Percentiles rank a stretch among this genome's conserved stretches.
Evolutionary conservation across 2,888 invertebrate genomes (phyloP).

Genomic region (Ophion ellenae): DNA sequence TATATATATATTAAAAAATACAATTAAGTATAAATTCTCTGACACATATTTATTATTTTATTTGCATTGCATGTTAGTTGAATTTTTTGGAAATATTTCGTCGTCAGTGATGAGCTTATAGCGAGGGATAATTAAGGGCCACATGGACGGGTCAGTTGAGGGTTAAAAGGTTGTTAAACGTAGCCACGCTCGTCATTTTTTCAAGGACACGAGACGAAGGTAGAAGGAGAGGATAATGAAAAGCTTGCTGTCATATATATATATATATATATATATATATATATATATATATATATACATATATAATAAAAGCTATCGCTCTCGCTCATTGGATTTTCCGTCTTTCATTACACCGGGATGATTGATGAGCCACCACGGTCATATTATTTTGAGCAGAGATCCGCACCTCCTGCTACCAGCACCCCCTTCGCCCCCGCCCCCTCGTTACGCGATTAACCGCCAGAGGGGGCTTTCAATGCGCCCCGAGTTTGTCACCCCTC

Average conservation of each 20-base stretch:
- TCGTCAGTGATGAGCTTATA: neutral
- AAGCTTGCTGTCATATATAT: neutral
- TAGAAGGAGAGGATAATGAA: neutral
- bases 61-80: neutral
- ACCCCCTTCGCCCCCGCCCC: neutral
- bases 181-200: neutral
- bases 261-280: neutral
- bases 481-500: constrained; percentile 26
- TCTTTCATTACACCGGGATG: constrained; percentile 41
- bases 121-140: neutral
- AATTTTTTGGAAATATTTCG: neutral
- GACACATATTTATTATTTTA: neutral
- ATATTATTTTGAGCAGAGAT: constrained; percentile 42
- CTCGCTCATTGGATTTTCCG: constrained; percentile 23
- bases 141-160: neutral
- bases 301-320: constrained; percentile 14
- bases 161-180: constrained; percentile 7
- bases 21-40: too few species aligned
- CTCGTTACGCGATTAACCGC: constrained; percentile 14
- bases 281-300: constrained; percentile 1
- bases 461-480: constrained; percentile 7
- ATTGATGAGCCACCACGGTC: constrained; percentile 34
- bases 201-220: neutral
- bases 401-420: neutral
- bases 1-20: neutral